Percentiles rank a stretch among this genome's conserved stretches.
These are phyloP conservation scores for Periophthalmus modestus DNA, from an alignment of 2,113 vertebrate genomes.

Conservation along the genomic window DNA sequence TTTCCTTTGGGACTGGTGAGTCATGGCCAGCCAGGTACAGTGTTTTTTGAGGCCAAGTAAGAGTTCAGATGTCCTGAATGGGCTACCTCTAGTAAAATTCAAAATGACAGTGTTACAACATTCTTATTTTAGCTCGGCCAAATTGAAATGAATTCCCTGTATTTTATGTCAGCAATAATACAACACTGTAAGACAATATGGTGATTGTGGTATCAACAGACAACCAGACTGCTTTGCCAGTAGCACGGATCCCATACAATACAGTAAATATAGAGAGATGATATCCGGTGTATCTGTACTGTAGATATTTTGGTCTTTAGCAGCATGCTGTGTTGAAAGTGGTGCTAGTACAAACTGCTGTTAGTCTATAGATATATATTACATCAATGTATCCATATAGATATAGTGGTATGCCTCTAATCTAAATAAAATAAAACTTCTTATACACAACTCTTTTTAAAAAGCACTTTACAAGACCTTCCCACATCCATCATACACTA, in stretches of 20 bases:
- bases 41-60: slow-evolving; percentile 54
- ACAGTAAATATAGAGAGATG: not conserved
- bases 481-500: too few relatives aligned
- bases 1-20: slow-evolving; percentile 69
- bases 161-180: not conserved
- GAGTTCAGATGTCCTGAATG: not conserved
- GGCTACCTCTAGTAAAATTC: not conserved
- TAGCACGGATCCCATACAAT: not conserved
- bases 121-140: not conserved
- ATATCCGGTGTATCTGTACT: not conserved
- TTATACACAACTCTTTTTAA: not conserved
- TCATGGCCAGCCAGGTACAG: slow-evolving; percentile 50
- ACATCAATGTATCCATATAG: not conserved
- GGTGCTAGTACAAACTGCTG: not conserved
- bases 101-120: not conserved
- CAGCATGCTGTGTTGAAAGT: not conserved
- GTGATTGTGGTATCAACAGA: not conserved
- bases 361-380: not conserved
- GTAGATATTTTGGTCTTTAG: not conserved
- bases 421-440: not conserved
- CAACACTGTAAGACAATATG: not conserved
- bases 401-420: too few relatives aligned
- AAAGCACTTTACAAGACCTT: too few relatives aligned
- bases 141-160: not conserved
- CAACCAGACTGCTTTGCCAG: not conserved